These are phyloP conservation scores for Dinoponera quadriceps DNA, from an alignment of 1,140 invertebrate genomes.

Conservation along the genomic window DNA sequence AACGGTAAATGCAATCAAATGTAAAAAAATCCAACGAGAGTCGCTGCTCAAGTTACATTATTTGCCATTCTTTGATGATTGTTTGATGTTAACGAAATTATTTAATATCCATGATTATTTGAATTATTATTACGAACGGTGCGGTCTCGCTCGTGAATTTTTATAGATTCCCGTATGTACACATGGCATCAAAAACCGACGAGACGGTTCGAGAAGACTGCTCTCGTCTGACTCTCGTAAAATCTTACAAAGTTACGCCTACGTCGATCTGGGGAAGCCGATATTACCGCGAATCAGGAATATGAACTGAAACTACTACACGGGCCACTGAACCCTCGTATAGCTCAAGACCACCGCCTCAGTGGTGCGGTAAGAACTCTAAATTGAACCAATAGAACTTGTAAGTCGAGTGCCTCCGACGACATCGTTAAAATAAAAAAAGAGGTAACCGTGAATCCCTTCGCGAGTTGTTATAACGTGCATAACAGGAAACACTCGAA, in stretches of 20 bases:
- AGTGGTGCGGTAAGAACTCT: slow-evolving; percentile 11
- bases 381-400: slow-evolving; percentile 9
- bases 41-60: no score
- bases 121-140: background rate
- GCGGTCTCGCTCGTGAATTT: background rate
- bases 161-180: background rate
- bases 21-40: no score
- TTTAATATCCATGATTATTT: background rate
- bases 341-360: background rate
- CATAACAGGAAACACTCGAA: background rate
- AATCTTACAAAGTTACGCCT: slow-evolving; percentile 20
- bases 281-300: background rate
- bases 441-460: background rate
- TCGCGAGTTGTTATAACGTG: background rate
- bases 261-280: background rate
- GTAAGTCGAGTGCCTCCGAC: background rate
- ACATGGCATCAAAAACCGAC: background rate
- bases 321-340: slow-evolving; percentile 5
- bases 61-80: no score
- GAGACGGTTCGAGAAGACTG: background rate
- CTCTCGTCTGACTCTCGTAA: slow-evolving; percentile 3
- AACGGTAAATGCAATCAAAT: no score
- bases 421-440: slow-evolving; percentile 23
- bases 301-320: slow-evolving; percentile 27
- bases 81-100: no score